phyloP scores from a whole-genome alignment of 2,888 invertebrate species.

The Loripinus fragilis region DNA sequence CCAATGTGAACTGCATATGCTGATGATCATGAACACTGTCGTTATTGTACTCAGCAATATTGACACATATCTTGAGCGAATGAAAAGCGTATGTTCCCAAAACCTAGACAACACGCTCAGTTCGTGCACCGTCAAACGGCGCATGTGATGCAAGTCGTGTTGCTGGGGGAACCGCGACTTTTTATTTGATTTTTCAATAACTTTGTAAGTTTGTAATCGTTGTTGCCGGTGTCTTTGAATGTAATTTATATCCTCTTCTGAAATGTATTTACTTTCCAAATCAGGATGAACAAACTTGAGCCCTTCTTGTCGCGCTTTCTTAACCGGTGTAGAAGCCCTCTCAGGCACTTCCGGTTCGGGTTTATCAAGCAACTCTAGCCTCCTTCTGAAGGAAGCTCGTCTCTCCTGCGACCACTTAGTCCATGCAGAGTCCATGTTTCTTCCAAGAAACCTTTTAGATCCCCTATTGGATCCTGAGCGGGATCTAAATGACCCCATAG shows the following conservation, averaged over 20 bases:
- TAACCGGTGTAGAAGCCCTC: conserved; percentile 81
- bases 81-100: conserved; percentile 81
- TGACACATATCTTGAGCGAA: conserved; percentile 75
- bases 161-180: conserved; percentile 55
- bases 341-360: conserved; percentile 66
- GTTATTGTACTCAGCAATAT: conserved; percentile 75
- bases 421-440: conserved; percentile 71
- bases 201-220: conserved; percentile 71
- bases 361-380: conserved; percentile 75
- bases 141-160: conserved; percentile 58
- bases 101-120: conserved; percentile 78
- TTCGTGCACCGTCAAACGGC: conserved; percentile 74
- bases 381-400: conserved; percentile 75
- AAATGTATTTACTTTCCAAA: conserved; percentile 74
- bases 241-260: conserved; percentile 77
- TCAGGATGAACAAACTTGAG: conserved; percentile 78
- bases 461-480: conserved; percentile 68
- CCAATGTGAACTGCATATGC: conserved; percentile 72
- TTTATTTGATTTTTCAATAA: conserved; percentile 76
- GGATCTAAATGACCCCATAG: conserved; percentile 70
- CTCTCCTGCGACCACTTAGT: conserved; percentile 76
- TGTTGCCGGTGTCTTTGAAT: conserved; percentile 74
- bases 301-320: conserved; percentile 80
- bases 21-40: conserved; percentile 67
- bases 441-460: conserved; percentile 65